phyloP scores from a whole-genome alignment of 2,797 vertebrate species.

The Centroberyx gerrardi region DNA sequence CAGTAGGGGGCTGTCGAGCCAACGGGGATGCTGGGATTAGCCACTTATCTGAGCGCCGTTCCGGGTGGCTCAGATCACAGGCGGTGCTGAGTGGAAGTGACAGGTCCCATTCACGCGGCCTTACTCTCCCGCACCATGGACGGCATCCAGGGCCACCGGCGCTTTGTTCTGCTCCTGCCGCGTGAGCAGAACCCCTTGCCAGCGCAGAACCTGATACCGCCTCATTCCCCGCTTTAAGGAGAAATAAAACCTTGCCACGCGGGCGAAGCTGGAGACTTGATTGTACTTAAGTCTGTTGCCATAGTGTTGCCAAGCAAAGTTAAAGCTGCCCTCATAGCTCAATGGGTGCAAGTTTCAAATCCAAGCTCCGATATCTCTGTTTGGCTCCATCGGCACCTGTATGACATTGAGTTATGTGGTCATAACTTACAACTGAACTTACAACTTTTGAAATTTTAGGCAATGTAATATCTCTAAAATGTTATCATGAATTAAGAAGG shows the following conservation, averaged over 20 bases:
- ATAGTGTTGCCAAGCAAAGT: slow-evolving; percentile 57
- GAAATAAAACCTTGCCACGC: slow-evolving; percentile 61
- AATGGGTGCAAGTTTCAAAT: slow-evolving; percentile 58
- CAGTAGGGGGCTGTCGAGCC: slow-evolving; percentile 66
- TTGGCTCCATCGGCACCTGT: slow-evolving; percentile 44
- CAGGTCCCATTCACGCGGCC: slow-evolving; percentile 76
- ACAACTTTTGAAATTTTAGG: not conserved
- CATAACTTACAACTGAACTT: too few relatives aligned
- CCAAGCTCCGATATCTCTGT: slow-evolving; percentile 48
- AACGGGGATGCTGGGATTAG: slow-evolving; percentile 78
- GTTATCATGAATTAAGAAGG: slow-evolving; percentile 5
- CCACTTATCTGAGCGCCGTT: slow-evolving; percentile 78
- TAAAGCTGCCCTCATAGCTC: slow-evolving; percentile 59
- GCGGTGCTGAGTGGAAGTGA: slow-evolving; percentile 80
- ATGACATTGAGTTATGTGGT: slow-evolving; percentile 33
- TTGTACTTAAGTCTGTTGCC: slow-evolving; percentile 58
- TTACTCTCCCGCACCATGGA: slow-evolving; percentile 68
- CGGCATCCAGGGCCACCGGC: slow-evolving; percentile 68
- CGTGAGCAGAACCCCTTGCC: slow-evolving; percentile 65
- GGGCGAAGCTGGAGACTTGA: slow-evolving; percentile 52
- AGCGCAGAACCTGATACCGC: slow-evolving; percentile 70
- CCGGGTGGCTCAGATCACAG: slow-evolving; percentile 81
- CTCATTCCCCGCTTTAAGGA: slow-evolving; percentile 56
- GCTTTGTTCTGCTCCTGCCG: slow-evolving; percentile 72
- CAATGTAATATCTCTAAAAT: not conserved